Evolutionary conservation across 2,797 vertebrate genomes (phyloP).

Genomic region (Lagorchestes hirsutus): DNA sequence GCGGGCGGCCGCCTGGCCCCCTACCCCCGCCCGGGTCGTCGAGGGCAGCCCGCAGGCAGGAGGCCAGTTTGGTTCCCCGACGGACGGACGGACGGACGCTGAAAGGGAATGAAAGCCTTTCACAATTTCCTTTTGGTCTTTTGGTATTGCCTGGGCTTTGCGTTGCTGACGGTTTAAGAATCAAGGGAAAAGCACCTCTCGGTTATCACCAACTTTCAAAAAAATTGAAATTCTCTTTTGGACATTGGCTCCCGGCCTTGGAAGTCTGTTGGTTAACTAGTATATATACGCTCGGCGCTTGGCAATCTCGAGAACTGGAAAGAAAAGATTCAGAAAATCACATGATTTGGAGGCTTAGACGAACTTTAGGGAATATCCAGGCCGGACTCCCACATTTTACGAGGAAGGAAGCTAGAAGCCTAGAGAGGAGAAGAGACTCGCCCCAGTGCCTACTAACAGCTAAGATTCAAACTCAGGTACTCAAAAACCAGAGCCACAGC

Average conservation of each 20-base stretch:
- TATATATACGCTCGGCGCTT: too few relatives aligned
- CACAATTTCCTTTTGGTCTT: background rate
- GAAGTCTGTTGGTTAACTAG: too few relatives aligned
- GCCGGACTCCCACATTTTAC: background rate
- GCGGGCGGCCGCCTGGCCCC: too few relatives aligned
- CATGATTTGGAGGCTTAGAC: background rate
- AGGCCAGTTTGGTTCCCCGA: background rate
- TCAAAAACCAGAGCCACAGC: background rate
- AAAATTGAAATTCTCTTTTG: background rate
- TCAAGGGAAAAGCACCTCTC: too few relatives aligned
- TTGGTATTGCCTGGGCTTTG: background rate
- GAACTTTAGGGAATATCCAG: background rate
- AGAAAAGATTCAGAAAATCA: background rate
- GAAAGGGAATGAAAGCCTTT: background rate
- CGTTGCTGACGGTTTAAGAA: too few relatives aligned
- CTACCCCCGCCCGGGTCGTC: too few relatives aligned
- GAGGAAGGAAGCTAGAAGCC: conserved; percentile 23
- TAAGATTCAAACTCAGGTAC: background rate
- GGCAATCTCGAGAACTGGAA: background rate
- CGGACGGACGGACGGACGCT: background rate
- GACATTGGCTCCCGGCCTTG: background rate
- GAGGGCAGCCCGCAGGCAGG: background rate
- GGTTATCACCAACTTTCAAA: too few relatives aligned
- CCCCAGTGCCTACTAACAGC: background rate
- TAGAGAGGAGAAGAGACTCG: background rate